These are phyloP conservation scores for Dryas iulia DNA, from an alignment of 1,140 invertebrate genomes.

Conservation along the genomic window DNA sequence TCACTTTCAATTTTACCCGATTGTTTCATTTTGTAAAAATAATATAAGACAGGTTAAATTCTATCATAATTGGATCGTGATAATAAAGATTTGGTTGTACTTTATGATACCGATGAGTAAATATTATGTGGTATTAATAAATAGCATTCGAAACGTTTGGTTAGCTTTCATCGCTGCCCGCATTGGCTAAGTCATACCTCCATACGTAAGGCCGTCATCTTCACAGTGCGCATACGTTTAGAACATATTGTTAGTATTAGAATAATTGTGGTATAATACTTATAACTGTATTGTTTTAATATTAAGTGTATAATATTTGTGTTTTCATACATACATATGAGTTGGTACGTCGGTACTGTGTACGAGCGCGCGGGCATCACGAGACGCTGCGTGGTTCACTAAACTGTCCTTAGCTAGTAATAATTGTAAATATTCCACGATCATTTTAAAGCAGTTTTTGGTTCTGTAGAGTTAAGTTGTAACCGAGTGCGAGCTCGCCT, in stretches of 20 bases:
- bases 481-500: background rate
- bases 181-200: background rate
- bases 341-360: background rate
- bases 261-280: too few relatives aligned
- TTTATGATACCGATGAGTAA: background rate
- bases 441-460: background rate
- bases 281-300: background rate
- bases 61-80: background rate
- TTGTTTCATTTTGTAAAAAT: background rate
- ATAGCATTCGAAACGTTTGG: background rate
- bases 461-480: background rate
- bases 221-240: background rate
- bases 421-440: background rate
- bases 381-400: background rate
- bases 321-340: background rate
- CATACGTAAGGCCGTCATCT: background rate
- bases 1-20: background rate
- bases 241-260: background rate
- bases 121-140: background rate
- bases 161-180: background rate
- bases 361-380: background rate
- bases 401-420: background rate
- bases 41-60: background rate
- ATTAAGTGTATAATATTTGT: background rate
- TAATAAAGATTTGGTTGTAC: background rate